Base-by-base conservation (phyloP, 2,113 vertebrate species). In the Piaya cayana region DNA sequence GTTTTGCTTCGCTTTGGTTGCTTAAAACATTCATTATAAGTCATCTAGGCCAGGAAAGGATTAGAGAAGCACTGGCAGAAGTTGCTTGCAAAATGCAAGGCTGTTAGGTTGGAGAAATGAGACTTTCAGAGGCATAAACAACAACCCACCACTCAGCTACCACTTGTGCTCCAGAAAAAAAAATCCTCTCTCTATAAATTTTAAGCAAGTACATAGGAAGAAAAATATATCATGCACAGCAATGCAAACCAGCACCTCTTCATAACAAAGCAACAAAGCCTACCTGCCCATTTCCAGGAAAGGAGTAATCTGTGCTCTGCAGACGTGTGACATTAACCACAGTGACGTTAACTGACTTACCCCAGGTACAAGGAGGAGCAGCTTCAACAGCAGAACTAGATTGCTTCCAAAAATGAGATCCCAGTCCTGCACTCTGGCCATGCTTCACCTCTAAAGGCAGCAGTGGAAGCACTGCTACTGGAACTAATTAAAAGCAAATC, bases 1-100 rank as follows among this genome's bases (percentile, higher is more conserved):
- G 69, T 88, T 96, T 90, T 65, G 82, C 92, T 93, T 47, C 7
- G 20, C 87, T 82, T 90, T 95, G 75, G 67, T 96, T 80, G 79
- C 92, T 88, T 95, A 82, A 88, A 95, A 94, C 92, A 88, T 68
- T 95, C 49, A 94, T 88, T 92, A 71, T 12, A 95, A 95, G 39
- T 83, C 90, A 95, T 93, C 72, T 96, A 95, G 95, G 93, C 94
- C 92, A 96, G 72, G 86, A 70, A 75, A 94, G 90, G 93, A 96
- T 96, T 97, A 96, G 80, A 90, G 80, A 45, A 90, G 76, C 90
- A 52, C 90, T 92, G 93, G 82, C 86, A 96, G 75, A 93, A 88
- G 90, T 22, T 77, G 80, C 63, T 22, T 77, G 80, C 63, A 83
- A 83, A 92, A 81, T 45, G 69, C 80, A 90, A 75, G 69, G 86